These are phyloP conservation scores for Montipora capricornis DNA, from an alignment of 64 coral and sea anemone genomes.

Conservation along the genomic window DNA sequence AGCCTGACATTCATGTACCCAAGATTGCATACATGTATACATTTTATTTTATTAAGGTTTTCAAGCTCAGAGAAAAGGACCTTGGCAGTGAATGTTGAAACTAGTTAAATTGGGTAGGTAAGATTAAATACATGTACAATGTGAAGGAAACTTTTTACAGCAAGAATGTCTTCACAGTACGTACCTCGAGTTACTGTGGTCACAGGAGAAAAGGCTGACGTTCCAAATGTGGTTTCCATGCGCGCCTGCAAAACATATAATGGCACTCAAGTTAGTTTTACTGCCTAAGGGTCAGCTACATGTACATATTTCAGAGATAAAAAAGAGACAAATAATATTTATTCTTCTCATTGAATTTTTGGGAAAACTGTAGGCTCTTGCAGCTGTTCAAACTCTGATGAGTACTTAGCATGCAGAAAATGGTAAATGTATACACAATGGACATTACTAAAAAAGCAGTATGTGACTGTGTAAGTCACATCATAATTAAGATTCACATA, in stretches of 20 bases:
- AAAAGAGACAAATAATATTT: background rate
- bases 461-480: too few species aligned
- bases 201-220: constrained; percentile 88
- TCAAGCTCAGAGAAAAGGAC: background rate
- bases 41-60: background rate
- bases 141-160: background rate
- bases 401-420: too few species aligned
- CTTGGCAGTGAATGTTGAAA: background rate
- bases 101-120: too few species aligned
- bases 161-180: background rate
- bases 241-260: constrained; percentile 61
- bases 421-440: too few species aligned
- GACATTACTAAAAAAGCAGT: too few species aligned
- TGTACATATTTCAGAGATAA: background rate
- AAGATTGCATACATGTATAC: too few species aligned
- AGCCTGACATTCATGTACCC: too few species aligned
- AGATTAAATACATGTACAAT: too few species aligned
- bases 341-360: background rate
- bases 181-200: constrained; percentile 92
- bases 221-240: constrained; percentile 97
- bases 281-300: background rate
- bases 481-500: too few species aligned
- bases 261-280: background rate
- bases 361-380: background rate
- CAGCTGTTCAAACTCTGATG: too few species aligned